Evolutionary conservation across 2,888 invertebrate genomes (phyloP), one percentile per base, ranked within the genome.

Genomic region (Cantharis nigra): DNA sequence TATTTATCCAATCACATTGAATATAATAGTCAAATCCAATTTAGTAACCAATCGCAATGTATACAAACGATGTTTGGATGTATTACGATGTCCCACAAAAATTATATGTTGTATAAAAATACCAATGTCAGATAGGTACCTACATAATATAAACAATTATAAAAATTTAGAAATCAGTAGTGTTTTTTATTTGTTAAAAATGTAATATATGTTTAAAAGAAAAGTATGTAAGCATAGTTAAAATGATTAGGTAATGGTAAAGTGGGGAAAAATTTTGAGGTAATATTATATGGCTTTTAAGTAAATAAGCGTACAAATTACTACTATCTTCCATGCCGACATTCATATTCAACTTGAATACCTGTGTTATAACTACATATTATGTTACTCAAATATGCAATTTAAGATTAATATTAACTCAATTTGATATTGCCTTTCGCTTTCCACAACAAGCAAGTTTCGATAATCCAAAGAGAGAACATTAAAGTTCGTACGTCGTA

Each of bases 311-410:
- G 49, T 70, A 30, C 28, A 28, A 70, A 70, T 70, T 75, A 70
- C 71, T 71, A 77, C 63, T 70, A 78, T 74, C 78, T 64, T 67
- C 69, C 49, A 49, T 23, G 65, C 65, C 26, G 23, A 67, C 72
- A 72, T 78, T 71, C 69, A 75, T 70, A 75, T 78, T 72, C 70
- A 70, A 75, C 64, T 78, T 75, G 78, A 78, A 78, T 78, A 78
- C 75, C 78, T 75, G 75, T 70, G 78, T 78, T 78, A 75, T 75
- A 75, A 74, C 74, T 77, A 77, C 77, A 77, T 74, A 77, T 77
- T 77, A 78, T 78, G 70, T 78, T 78, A 75, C 75, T 75, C 75
- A 78, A 78, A 74, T 78, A 78, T 78, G 78, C 78, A 78, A 78
- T 78, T 75, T 75, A 70, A 69, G 75, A 71, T 72, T 75, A 78